These are phyloP conservation scores for Phyllotreta cruciferae DNA, from an alignment of 2,888 invertebrate genomes.

Conservation along the genomic window DNA sequence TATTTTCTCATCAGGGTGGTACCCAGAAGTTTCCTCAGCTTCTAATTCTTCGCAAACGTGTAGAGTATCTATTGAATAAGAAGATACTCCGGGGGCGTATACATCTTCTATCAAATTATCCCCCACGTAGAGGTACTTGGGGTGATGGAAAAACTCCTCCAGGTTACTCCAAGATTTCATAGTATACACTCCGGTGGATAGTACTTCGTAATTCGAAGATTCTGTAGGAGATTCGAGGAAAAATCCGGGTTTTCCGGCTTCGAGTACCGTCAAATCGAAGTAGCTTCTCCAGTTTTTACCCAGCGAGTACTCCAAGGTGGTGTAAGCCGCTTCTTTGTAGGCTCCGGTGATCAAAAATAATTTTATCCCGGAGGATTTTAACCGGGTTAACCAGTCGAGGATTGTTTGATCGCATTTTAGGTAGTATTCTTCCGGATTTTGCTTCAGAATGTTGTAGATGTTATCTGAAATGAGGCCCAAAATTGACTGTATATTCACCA, in stretches of 20 bases:
- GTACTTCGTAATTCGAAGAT: slow-evolving; percentile 45
- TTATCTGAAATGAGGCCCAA: slow-evolving; percentile 55
- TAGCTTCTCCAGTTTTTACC: slow-evolving; percentile 48
- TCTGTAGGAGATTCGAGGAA: slow-evolving; percentile 62
- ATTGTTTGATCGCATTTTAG: slow-evolving; percentile 63
- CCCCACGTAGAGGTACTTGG: slow-evolving; percentile 73
- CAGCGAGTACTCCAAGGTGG: slow-evolving; percentile 67
- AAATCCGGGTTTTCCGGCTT: slow-evolving; percentile 78
- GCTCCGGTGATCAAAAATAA: slow-evolving; percentile 77
- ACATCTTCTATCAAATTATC: slow-evolving; percentile 81
- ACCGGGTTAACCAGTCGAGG: slow-evolving; percentile 66
- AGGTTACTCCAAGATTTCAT: slow-evolving; percentile 39
- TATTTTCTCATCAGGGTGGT: slow-evolving; percentile 62
- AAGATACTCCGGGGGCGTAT: slow-evolving; percentile 68
- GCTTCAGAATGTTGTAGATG: slow-evolving; percentile 69
- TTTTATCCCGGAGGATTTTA: slow-evolving; percentile 64
- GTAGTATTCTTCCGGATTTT: slow-evolving; percentile 66
- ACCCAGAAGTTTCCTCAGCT: slow-evolving; percentile 63
- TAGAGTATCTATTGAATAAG: slow-evolving; percentile 70
- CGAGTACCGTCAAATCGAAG: slow-evolving; percentile 65
- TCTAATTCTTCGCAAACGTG: slow-evolving; percentile 75
- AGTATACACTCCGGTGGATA: too few species aligned
- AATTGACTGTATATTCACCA: too few species aligned
- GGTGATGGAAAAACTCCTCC: slow-evolving; percentile 63
- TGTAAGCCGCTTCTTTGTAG: slow-evolving; percentile 71